Evolutionary conservation across 2,113 vertebrate genomes (phyloP).

Genomic region (Periophthalmodon schlosseri): DNA sequence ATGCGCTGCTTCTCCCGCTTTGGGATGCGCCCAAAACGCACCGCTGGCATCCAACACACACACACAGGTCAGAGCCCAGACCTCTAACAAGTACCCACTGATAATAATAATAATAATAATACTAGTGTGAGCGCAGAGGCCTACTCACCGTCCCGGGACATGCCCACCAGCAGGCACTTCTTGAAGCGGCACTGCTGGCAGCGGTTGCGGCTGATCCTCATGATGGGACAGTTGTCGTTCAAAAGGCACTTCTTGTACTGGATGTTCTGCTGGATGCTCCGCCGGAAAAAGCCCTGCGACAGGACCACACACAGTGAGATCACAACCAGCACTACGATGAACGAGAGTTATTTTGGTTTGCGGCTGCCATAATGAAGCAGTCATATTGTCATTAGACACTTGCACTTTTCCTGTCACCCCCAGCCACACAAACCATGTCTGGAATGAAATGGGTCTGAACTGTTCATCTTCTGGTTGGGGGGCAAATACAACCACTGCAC

Average conservation of each 20-base stretch:
- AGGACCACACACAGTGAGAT: background rate
- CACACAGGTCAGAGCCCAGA: background rate
- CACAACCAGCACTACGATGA: too few relatives aligned
- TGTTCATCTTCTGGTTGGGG: too few relatives aligned
- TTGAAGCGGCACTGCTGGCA: slow-evolving; percentile 98
- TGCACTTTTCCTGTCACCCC: too few relatives aligned
- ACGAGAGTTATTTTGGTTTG: background rate
- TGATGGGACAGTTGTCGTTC: slow-evolving; percentile 94
- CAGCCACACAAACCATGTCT: background rate
- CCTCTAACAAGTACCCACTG: background rate
- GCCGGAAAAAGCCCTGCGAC: slow-evolving; percentile 91
- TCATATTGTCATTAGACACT: background rate
- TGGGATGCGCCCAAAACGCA: slow-evolving; percentile 95
- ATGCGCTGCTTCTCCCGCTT: slow-evolving; percentile 96
- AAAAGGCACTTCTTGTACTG: slow-evolving; percentile 99
- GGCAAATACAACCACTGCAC: too few relatives aligned
- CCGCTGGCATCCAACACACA: slow-evolving; percentile 74
- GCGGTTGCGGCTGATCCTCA: slow-evolving; percentile 95
- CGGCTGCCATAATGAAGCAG: background rate
- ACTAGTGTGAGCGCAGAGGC: background rate
- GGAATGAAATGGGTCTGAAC: too few relatives aligned
- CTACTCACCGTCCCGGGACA: slow-evolving; percentile 93
- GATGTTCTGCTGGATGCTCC: slow-evolving; percentile 98
- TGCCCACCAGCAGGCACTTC: slow-evolving; percentile 95
- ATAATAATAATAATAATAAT: background rate